phyloP scores from a whole-genome alignment of 2,113 vertebrate species.

The Kryptolebias marmoratus region DNA sequence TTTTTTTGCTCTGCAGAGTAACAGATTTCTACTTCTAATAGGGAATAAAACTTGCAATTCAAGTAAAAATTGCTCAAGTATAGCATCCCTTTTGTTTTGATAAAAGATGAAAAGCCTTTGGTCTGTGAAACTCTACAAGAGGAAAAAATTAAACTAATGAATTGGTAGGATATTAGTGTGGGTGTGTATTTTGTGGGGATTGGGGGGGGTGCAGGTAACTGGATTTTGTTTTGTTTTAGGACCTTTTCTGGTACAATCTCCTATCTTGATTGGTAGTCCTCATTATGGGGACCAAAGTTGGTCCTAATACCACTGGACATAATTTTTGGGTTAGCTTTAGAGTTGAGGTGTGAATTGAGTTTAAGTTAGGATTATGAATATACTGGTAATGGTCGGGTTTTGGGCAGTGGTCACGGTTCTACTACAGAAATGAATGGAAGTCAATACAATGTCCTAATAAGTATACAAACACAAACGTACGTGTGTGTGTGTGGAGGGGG shows the following conservation, averaged over 20 bases:
- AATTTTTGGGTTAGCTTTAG: too few species aligned
- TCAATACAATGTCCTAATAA: background rate
- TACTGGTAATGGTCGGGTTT: too few species aligned
- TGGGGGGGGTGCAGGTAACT: background rate
- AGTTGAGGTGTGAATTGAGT: too few species aligned
- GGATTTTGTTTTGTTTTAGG: background rate
- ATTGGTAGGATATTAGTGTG: background rate
- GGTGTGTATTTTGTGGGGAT: background rate
- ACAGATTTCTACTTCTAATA: conserved; percentile 21
- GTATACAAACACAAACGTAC: too few species aligned
- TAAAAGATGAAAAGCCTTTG: conserved; percentile 32
- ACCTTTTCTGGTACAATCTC: background rate
- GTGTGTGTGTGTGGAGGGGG: too few species aligned
- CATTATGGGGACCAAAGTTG: too few species aligned
- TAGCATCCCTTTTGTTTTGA: conserved; percentile 42
- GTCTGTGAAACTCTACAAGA: conserved; percentile 16
- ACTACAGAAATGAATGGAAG: too few species aligned
- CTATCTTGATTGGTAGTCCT: too few species aligned
- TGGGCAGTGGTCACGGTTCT: too few species aligned
- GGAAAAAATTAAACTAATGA: conserved; percentile 19
- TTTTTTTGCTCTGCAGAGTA: conserved; percentile 16
- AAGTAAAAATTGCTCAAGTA: conserved; percentile 35
- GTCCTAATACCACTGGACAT: too few species aligned
- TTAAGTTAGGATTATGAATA: too few species aligned
- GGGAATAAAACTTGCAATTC: conserved; percentile 13